phyloP scores from a whole-genome alignment of 2,113 vertebrate genomes.

The Ramphastos sulfuratus region DNA sequence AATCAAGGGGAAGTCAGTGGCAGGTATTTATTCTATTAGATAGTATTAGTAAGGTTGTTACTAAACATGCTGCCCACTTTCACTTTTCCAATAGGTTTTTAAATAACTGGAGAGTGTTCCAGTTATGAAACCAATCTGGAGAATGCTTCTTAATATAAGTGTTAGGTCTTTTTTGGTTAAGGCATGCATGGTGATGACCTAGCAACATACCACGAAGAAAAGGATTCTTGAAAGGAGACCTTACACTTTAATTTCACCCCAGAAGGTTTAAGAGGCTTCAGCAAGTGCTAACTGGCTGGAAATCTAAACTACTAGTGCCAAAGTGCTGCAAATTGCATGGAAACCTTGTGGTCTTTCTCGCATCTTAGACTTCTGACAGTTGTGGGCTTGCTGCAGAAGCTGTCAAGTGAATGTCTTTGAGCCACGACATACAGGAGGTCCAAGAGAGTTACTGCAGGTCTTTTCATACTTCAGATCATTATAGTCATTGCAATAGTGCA shows the following conservation, averaged over 20 bases:
- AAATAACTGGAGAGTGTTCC: background rate
- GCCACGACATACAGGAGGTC: background rate
- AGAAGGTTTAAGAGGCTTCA: background rate
- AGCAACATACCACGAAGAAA: background rate
- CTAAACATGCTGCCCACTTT: accelerated
- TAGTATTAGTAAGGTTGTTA: background rate
- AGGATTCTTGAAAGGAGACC: background rate
- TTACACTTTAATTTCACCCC: background rate
- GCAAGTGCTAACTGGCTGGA: background rate
- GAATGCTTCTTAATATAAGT: background rate
- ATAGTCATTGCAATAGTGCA: accelerated
- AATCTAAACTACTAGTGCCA: background rate
- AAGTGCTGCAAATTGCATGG: background rate
- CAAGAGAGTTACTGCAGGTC: background rate
- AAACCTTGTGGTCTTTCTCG: background rate
- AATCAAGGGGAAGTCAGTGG: background rate
- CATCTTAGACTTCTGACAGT: background rate
- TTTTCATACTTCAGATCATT: background rate
- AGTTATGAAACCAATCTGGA: background rate
- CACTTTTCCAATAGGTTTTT: background rate
- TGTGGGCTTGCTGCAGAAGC: background rate
- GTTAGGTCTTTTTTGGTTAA: background rate
- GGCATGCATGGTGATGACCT: background rate
- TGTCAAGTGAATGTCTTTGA: background rate
- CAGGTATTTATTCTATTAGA: background rate